Conservation (phyloP, 2,797 vertebrate species). For the Sebastes minor region DNA sequence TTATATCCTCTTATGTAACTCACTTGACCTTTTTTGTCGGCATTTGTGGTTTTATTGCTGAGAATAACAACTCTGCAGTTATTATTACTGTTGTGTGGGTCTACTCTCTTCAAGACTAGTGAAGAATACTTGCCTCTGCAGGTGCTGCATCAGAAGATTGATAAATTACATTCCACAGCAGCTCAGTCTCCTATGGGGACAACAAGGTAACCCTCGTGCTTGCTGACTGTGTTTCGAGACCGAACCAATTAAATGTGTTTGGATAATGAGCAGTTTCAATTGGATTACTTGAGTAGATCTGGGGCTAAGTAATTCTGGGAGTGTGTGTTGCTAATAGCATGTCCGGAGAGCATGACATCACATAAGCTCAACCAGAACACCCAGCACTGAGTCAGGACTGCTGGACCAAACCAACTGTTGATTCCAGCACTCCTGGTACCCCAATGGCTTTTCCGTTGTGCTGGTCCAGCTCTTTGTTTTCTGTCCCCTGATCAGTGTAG, state of each 20-base stretch:
- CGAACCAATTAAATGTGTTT: slow-evolving; percentile 75
- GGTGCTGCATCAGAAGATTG: slow-evolving; percentile 4
- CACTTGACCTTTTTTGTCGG: slow-evolving; percentile 46
- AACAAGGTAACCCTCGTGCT: slow-evolving; percentile 18
- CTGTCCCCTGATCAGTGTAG: slow-evolving; percentile 26
- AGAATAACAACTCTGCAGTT: slow-evolving; percentile 17
- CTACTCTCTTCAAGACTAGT: neutral
- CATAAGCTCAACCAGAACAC: slow-evolving; percentile 12
- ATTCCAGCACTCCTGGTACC: slow-evolving; percentile 14
- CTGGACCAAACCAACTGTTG: slow-evolving; percentile 50
- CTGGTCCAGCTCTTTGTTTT: slow-evolving; percentile 61
- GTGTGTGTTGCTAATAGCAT: slow-evolving; percentile 10
- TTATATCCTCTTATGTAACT: slow-evolving; percentile 79
- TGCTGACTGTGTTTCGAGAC: slow-evolving; percentile 32
- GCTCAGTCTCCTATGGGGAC: slow-evolving; percentile 1
- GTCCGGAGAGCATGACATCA: slow-evolving; percentile 37
- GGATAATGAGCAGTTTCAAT: slow-evolving; percentile 56
- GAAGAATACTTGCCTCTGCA: neutral
- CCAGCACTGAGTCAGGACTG: slow-evolving; percentile 9
- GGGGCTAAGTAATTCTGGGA: slow-evolving; percentile 19
- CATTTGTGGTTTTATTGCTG: slow-evolving; percentile 31
- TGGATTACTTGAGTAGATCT: slow-evolving; percentile 58
- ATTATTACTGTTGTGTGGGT: neutral
- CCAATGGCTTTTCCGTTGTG: slow-evolving; percentile 24
- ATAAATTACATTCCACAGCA: neutral